Base-by-base conservation (phyloP, 2,113 vertebrate genomes). In the Dromas ardeola region DNA sequence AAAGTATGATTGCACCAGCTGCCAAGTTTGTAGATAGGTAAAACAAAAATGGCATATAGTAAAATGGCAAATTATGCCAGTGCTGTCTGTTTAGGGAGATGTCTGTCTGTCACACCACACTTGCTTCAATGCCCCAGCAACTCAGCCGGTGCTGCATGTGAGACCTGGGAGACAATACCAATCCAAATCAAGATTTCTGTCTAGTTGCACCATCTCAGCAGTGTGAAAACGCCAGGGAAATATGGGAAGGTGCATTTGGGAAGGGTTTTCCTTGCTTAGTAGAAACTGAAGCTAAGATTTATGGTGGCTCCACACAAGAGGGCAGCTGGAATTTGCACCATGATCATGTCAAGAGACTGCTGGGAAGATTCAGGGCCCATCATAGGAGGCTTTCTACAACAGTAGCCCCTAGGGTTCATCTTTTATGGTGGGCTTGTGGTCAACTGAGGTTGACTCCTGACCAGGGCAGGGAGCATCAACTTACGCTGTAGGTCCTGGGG, bases 341-440 rank as follows among this genome's bases (percentile, higher is more conserved):
- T 4, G 45, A 34, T 20, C 22, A 4, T 22, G 26, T 47, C 52
- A 61, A 11, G 77, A 55, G n/a, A 11, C 27, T 36, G 6, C n/a
- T 32, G 53, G 26, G 66, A 22, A 30, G 9, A 40, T 30, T 55
- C n/a, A 38, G 23, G 45, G 26, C 52, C 26, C 22, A 10, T 50
- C 17, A 21, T 7, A 23, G 40, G 40, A 86, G 45, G 29, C 38
- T 86, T 65, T 77, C 15, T 53, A 47, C 49, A 63, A 62, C 11
- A 3, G 0, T 11, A 62, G 19, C 5, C 16, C 29, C 3, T n/a
- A 1, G 6, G 13, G 4, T 1, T 38, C 9, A 13, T 34, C 30
- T 82, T 53, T 59, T 56, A 30, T n/a, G 15, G 17, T 47, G 62
- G 30, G 26, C 10, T 91, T 55, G 42, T 38, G n/a, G 19, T 22